phyloP scores from a whole-genome alignment of 2,113 vertebrate species.

The Antennarius striatus region DNA sequence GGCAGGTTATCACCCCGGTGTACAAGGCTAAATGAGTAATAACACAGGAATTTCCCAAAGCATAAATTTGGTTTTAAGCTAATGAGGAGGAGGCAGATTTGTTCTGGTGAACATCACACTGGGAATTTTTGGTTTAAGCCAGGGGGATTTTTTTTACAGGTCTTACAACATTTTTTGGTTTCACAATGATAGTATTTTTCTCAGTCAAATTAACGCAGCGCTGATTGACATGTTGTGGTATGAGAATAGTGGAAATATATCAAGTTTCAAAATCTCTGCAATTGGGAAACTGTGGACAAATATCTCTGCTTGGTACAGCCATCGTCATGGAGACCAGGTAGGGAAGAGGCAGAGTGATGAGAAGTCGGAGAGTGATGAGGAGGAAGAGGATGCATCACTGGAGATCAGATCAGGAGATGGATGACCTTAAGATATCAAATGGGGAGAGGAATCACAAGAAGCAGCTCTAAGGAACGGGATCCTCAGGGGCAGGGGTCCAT shows the following conservation, averaged over 20 bases:
- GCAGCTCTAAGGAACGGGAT: too few relatives aligned
- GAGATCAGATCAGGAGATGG: too few relatives aligned
- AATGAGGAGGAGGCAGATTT: neutral
- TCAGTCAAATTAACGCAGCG: constrained; percentile 5
- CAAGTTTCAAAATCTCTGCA: constrained; percentile 1
- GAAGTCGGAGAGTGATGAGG: too few relatives aligned
- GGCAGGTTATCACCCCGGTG: constrained; percentile 3
- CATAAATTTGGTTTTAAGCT: neutral
- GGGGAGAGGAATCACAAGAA: too few relatives aligned
- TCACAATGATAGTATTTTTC: constrained; percentile 4
- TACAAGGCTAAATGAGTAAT: neutral
- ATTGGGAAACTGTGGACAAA: neutral
- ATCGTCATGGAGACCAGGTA: too few relatives aligned
- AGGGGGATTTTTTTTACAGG: constrained; percentile 27
- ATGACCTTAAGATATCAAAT: too few relatives aligned
- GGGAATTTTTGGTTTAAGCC: constrained; percentile 31
- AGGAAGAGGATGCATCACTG: too few relatives aligned
- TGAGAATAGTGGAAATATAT: neutral
- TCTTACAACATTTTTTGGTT: constrained; percentile 19
- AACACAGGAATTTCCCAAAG: constrained; percentile 5
- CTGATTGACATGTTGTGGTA: constrained; percentile 9
- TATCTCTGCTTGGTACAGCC: too few relatives aligned
- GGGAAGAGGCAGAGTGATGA: too few relatives aligned
- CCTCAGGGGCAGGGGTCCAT: too few relatives aligned
- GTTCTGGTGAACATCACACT: too few relatives aligned